These are phyloP conservation scores for Chrosomus eos DNA, from an alignment of 2,797 vertebrate species.

Conservation along the genomic window DNA sequence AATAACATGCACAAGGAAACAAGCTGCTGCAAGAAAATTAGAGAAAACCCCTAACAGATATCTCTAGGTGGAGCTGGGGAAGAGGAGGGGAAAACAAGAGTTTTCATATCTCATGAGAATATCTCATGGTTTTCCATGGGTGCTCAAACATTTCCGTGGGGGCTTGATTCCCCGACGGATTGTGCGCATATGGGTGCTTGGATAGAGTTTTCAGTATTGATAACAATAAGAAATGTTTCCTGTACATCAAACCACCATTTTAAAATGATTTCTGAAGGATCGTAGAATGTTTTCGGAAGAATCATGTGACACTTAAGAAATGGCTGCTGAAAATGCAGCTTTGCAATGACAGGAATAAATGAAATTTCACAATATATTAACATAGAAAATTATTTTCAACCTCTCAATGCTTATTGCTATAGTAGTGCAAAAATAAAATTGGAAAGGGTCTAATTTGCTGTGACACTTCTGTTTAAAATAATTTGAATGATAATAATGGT, in stretches of 20 bases:
- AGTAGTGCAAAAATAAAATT: constrained; percentile 9
- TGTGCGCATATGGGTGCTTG: no score
- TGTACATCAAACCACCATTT: neutral
- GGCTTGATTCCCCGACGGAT: no score
- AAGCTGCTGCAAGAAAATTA: neutral
- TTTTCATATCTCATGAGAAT: neutral
- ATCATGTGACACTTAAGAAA: neutral
- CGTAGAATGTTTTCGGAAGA: neutral
- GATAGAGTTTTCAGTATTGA: neutral
- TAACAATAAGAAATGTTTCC: neutral
- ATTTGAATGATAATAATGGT: constrained; percentile 19
- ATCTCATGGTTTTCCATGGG: no score
- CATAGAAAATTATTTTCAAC: neutral
- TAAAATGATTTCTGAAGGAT: neutral
- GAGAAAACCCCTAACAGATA: neutral
- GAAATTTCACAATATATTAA: neutral
- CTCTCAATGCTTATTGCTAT: neutral
- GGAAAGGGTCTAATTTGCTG: constrained; percentile 14
- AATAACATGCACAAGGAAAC: neutral
- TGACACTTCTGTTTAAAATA: constrained; percentile 25
- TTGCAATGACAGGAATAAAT: neutral
- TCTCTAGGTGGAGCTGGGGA: neutral
- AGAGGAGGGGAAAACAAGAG: neutral
- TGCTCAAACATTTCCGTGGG: no score
- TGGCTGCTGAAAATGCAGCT: neutral